These are phyloP conservation scores for Rhegmatorhina hoffmannsi DNA, from an alignment of 2,113 vertebrate genomes.

Conservation along the genomic window DNA sequence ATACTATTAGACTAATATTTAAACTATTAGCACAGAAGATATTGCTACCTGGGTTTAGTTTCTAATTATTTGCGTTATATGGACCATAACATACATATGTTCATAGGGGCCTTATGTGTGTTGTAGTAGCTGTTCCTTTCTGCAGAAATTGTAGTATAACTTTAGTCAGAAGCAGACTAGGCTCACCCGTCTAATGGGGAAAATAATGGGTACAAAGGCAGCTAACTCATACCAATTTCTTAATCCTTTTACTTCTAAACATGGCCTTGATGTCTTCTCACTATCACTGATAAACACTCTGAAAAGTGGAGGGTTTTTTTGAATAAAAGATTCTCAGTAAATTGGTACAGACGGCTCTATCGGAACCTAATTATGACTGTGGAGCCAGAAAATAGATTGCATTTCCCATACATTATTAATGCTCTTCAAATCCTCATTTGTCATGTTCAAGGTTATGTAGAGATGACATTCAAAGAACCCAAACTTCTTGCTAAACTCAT, in stretches of 20 bases:
- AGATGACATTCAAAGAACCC: constrained; percentile 54
- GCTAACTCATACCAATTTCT: background rate
- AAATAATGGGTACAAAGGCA: background rate
- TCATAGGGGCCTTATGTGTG: background rate
- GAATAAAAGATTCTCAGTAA: constrained; percentile 42
- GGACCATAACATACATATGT: background rate
- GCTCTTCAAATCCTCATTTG: constrained; percentile 67
- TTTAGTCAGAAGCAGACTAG: background rate
- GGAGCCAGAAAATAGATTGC: constrained; percentile 69
- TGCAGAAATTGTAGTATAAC: background rate
- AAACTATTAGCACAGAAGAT: background rate
- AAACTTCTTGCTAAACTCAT: constrained; percentile 41
- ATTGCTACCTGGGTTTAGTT: background rate
- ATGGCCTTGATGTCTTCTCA: background rate
- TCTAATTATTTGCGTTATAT: background rate
- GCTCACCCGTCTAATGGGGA: background rate
- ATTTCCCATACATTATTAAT: constrained; percentile 72
- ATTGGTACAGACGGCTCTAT: constrained; percentile 63
- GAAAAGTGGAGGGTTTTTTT: background rate
- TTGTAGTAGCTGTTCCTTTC: background rate
- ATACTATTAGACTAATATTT: background rate
- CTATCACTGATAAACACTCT: background rate
- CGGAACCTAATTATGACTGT: constrained; percentile 70
- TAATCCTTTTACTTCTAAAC: background rate
- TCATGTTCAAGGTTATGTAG: constrained; percentile 70